A percentile compares a stretch with the other conserved stretches of the same genome.
Conservation (phyloP, 2,797 vertebrate species). For the Tinamus major region DNA sequence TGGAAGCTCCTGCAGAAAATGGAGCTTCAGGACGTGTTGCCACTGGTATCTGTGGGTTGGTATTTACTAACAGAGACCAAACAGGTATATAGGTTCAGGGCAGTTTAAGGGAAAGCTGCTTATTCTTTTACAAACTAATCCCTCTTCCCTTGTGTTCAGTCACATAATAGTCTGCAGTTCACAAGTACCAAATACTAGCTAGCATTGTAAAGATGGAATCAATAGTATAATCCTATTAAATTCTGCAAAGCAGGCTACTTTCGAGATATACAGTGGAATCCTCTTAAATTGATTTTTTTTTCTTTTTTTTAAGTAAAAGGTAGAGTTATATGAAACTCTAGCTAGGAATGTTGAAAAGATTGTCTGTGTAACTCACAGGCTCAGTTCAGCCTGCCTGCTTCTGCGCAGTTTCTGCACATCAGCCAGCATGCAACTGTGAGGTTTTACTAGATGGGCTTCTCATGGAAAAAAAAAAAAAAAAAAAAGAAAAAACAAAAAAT, state of each 20-base stretch:
- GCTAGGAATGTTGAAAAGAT: slow-evolving; percentile 35
- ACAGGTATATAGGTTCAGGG: slow-evolving; percentile 34
- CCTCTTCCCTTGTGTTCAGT: slow-evolving; percentile 84
- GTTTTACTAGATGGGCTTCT: neutral
- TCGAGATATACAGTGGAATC: slow-evolving; percentile 75
- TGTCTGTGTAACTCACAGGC: slow-evolving; percentile 6
- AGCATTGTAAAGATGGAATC: slow-evolving; percentile 75
- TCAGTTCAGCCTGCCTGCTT: neutral
- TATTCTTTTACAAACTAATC: slow-evolving; percentile 84
- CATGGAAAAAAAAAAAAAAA: neutral
- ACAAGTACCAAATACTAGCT: slow-evolving; percentile 66
- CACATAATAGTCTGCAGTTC: slow-evolving; percentile 76
- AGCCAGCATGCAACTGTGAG: neutral
- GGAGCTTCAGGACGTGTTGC: neutral
- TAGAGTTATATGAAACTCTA: slow-evolving; percentile 50
- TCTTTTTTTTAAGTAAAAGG: slow-evolving; percentile 63
- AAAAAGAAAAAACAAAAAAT: neutral
- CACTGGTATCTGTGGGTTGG: slow-evolving; percentile 11
- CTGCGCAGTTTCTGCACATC: neutral
- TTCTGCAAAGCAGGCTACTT: slow-evolving; percentile 75
- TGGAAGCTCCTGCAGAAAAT: neutral
- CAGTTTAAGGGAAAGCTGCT: slow-evolving; percentile 71
- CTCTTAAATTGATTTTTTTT: slow-evolving; percentile 74
- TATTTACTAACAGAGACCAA: slow-evolving; percentile 66
- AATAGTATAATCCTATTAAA: slow-evolving; percentile 83